Evolutionary conservation across 2,113 vertebrate species (phyloP).

Genomic region (Plestiodon gilberti): DNA sequence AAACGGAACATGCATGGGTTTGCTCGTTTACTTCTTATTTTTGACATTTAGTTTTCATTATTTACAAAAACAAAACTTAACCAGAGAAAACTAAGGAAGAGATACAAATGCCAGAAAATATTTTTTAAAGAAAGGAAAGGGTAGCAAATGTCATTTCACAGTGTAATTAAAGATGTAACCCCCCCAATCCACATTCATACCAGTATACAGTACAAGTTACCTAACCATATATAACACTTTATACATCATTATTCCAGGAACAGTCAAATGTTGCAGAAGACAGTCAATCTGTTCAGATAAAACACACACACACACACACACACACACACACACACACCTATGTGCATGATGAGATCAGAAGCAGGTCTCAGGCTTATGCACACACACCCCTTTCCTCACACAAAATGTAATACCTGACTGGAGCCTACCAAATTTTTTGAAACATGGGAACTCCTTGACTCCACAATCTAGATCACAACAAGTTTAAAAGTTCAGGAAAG

Average conservation of each 20-base stretch:
- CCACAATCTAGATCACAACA: not conserved
- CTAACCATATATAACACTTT: not conserved
- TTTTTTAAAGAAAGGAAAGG: not conserved
- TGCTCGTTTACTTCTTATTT: not conserved
- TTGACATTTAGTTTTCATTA: too few species aligned
- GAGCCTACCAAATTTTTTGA: not conserved
- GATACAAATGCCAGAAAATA: too few species aligned
- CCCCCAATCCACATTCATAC: not conserved
- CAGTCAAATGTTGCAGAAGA: not conserved
- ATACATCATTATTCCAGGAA: not conserved
- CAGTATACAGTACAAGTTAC: not conserved
- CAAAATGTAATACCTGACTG: not conserved
- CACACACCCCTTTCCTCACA: too few species aligned
- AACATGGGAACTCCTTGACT: not conserved
- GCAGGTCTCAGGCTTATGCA: not conserved
- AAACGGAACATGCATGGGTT: accelerated
- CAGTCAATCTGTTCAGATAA: not conserved
- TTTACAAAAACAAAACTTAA: too few species aligned
- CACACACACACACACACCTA: not conserved
- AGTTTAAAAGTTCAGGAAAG: not conserved
- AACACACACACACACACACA: not conserved
- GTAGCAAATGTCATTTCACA: not conserved
- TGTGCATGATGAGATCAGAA: not conserved
- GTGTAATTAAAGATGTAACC: not conserved
- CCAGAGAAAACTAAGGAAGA: too few species aligned